Evolutionary conservation across 2,113 vertebrate genomes (phyloP).

Genomic region (Xenotilapia flavipinnis): DNA sequence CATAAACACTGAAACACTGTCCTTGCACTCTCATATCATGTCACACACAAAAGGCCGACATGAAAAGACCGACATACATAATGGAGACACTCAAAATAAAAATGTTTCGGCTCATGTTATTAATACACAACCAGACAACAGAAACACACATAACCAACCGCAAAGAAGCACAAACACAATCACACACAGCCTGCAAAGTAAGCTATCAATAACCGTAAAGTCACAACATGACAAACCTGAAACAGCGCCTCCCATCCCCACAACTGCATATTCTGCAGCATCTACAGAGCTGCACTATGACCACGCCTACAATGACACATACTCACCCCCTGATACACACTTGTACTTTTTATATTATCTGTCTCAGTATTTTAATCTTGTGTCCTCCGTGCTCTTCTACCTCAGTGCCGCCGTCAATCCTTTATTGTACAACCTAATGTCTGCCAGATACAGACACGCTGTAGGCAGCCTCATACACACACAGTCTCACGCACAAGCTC

Average conservation of each 20-base stretch:
- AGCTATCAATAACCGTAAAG: neutral
- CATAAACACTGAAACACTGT: neutral
- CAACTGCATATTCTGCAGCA: neutral
- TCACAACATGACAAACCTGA: neutral
- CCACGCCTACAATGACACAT: neutral
- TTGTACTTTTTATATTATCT: constrained; percentile 61
- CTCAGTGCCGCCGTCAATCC: constrained; percentile 76
- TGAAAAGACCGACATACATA: neutral
- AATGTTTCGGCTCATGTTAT: neutral
- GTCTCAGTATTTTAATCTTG: constrained; percentile 74
- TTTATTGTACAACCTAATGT: constrained; percentile 77
- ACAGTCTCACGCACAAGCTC: neutral
- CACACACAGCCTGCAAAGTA: neutral
- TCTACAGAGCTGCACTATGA: neutral
- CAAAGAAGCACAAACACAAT: neutral
- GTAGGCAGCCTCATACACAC: constrained; percentile 56
- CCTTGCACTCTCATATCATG: neutral
- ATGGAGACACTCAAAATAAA: neutral
- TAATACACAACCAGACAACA: neutral
- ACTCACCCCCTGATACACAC: neutral
- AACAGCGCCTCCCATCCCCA: neutral
- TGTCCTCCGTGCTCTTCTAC: constrained; percentile 74
- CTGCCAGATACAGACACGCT: constrained; percentile 65
- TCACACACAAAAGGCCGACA: neutral
- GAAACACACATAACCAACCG: neutral